phyloP scores from a whole-genome alignment of 2,113 vertebrate species.

The Sturnus vulgaris region DNA sequence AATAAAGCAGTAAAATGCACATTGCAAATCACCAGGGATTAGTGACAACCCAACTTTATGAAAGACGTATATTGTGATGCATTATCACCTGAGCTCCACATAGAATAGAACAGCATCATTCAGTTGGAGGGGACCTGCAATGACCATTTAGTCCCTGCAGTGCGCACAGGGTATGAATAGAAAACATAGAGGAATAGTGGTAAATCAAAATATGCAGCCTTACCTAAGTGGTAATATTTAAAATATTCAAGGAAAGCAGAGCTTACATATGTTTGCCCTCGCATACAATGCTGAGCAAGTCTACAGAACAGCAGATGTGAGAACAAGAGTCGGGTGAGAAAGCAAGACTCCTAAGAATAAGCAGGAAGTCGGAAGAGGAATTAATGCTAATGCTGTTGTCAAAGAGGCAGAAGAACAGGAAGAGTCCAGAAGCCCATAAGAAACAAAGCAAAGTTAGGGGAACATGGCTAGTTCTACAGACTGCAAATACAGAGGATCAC shows the following conservation, averaged over 20 bases:
- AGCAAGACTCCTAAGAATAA: not conserved
- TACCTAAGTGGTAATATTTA: not conserved
- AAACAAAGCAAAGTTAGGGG: not conserved
- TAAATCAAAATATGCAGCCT: not conserved
- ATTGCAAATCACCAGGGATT: not conserved
- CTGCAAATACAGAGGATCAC: not conserved
- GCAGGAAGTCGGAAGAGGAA: not conserved
- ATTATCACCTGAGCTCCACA: not conserved
- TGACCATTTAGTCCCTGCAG: not conserved
- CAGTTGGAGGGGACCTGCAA: not conserved
- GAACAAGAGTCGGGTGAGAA: not conserved
- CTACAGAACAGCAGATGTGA: not conserved
- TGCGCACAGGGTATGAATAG: rapidly evolving
- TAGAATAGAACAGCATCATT: not conserved
- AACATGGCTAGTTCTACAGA: not conserved
- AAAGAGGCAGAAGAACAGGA: not conserved
- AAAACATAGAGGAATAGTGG: not conserved
- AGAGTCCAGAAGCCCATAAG: not conserved
- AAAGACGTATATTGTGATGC: not conserved
- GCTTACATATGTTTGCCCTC: not conserved
- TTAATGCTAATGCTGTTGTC: not conserved
- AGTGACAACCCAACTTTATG: not conserved
- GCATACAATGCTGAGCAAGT: not conserved
- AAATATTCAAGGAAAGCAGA: not conserved
- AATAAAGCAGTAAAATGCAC: not conserved